These are phyloP conservation scores for Heliconius sara DNA, from an alignment of 2,888 invertebrate genomes.

Conservation along the genomic window DNA sequence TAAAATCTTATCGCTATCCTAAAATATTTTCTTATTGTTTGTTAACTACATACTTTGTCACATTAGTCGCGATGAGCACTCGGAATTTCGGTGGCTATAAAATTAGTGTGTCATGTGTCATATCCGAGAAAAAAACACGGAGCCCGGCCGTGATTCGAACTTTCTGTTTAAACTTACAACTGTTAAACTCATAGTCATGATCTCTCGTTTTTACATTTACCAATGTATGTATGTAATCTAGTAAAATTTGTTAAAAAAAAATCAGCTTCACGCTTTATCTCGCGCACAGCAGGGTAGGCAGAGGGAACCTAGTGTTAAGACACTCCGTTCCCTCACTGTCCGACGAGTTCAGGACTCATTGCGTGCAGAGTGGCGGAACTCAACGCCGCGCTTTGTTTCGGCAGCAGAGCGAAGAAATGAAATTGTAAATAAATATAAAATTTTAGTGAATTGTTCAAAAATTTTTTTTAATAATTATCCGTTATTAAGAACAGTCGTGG, in stretches of 20 bases:
- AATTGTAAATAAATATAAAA: too few species aligned
- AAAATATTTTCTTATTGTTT: slow-evolving; percentile 17
- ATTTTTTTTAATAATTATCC: too few species aligned
- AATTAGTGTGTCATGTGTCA: slow-evolving; percentile 71
- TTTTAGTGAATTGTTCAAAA: too few species aligned
- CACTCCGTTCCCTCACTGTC: too few species aligned
- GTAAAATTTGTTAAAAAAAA: not conserved
- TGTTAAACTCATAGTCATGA: slow-evolving; percentile 31
- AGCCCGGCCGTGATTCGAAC: slow-evolving; percentile 55
- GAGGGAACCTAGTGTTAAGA: too few species aligned
- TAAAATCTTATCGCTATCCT: not conserved
- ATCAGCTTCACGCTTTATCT: too few species aligned
- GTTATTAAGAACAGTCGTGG: too few species aligned
- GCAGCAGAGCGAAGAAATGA: too few species aligned
- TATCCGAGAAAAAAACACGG: slow-evolving; percentile 64
- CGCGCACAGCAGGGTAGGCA: too few species aligned
- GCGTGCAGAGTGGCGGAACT: too few species aligned
- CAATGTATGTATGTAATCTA: not conserved
- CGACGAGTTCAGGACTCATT: too few species aligned
- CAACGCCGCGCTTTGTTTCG: too few species aligned
- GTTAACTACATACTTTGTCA: slow-evolving; percentile 42
- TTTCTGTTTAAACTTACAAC: slow-evolving; percentile 60
- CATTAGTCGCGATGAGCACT: slow-evolving; percentile 46
- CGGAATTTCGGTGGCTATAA: slow-evolving; percentile 74
- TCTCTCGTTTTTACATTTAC: not conserved